Percentiles rank a stretch among this genome's conserved stretches.
Conservation (phyloP, 2,888 invertebrate genomes). For the Eremobia ochroleuca region DNA sequence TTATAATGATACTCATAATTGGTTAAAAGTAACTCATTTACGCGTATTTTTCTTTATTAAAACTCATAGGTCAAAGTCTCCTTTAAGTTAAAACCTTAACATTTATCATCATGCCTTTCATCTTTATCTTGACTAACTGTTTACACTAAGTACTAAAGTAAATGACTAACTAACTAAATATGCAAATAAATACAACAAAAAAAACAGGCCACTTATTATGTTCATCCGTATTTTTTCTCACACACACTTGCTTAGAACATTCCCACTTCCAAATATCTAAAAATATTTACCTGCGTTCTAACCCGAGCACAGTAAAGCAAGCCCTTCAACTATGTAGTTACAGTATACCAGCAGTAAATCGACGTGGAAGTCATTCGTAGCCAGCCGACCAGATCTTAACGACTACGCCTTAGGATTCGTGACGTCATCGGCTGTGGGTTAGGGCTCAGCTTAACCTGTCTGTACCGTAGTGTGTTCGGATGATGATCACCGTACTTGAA, state of each 20-base stretch:
- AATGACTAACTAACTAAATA: no score
- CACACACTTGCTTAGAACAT: background rate
- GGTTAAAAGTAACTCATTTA: no score
- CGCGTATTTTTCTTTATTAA: no score
- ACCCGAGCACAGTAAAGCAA: slow-evolving; percentile 32
- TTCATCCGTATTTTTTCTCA: background rate
- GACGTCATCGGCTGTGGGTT: slow-evolving; percentile 70
- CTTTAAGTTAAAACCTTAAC: no score
- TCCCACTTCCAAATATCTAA: background rate
- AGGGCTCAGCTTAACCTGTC: slow-evolving; percentile 25
- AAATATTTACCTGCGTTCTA: slow-evolving; percentile 26
- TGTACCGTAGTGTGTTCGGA: background rate
- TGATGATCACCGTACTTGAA: background rate
- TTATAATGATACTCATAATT: no score
- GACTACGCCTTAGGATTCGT: slow-evolving; percentile 71
- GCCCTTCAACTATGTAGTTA: slow-evolving; percentile 38
- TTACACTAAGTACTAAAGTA: no score
- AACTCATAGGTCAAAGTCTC: no score
- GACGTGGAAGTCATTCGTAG: slow-evolving; percentile 69
- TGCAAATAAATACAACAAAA: no score
- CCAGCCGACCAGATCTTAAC: slow-evolving; percentile 71
- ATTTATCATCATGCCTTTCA: no score
- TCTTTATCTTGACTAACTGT: no score
- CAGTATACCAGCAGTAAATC: slow-evolving; percentile 62
- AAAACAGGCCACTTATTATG: background rate